phyloP scores from a whole-genome alignment of 2,888 invertebrate genomes.

The Caenorhabditis becei region DNA sequence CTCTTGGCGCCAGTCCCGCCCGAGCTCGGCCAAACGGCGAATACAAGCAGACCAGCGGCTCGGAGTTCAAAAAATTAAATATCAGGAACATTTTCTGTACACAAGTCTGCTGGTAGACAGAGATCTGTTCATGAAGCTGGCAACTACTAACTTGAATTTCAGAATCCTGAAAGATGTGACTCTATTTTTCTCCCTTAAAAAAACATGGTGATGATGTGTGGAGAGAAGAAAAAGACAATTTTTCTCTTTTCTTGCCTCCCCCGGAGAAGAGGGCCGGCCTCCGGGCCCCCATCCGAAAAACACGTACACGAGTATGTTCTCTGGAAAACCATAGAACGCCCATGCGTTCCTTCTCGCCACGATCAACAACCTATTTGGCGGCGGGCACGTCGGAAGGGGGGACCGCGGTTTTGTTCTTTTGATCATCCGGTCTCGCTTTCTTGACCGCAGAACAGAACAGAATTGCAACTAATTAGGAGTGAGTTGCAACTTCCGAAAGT shows the following conservation, averaged over 20 bases:
- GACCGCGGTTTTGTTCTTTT: slow-evolving; percentile 49
- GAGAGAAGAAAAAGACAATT: not conserved
- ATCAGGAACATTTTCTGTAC: not conserved
- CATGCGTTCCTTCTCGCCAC: slow-evolving; percentile 6
- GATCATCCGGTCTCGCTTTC: slow-evolving; percentile 19
- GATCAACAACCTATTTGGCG: slow-evolving; percentile 29
- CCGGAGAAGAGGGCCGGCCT: not conserved
- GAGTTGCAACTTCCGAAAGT: not conserved
- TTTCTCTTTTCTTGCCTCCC: slow-evolving; percentile 14
- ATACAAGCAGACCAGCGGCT: not conserved
- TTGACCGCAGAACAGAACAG: not conserved
- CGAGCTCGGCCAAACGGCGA: not conserved
- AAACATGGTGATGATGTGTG: not conserved
- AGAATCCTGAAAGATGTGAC: too few species aligned
- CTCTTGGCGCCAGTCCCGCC: slow-evolving; percentile 5
- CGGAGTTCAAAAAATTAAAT: not conserved
- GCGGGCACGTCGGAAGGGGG: slow-evolving; percentile 5
- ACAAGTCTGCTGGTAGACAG: too few species aligned
- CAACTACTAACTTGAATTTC: too few species aligned
- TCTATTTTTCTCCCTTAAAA: not conserved
- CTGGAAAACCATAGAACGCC: slow-evolving; percentile 50
- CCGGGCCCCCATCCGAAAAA: slow-evolving; percentile 31
- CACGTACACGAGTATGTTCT: slow-evolving; percentile 53
- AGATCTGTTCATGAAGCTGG: not conserved
- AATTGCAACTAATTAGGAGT: not conserved